Evolutionary conservation across 1,140 invertebrate genomes (phyloP).

Genomic region (Scaptomyza montana): DNA sequence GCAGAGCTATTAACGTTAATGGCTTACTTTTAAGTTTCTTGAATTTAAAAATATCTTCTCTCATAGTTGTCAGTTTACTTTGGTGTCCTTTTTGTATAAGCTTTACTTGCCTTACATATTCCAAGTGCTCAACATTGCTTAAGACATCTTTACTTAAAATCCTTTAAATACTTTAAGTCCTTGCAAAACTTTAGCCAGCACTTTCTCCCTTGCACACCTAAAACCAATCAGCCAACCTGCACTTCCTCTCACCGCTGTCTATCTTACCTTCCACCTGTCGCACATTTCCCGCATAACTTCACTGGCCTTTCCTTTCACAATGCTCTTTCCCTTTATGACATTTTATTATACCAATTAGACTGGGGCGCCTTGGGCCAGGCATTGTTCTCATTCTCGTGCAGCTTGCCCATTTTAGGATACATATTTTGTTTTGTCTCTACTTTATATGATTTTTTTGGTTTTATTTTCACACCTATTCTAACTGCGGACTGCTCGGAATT

Average conservation of each 20-base stretch:
- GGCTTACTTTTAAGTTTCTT: too few relatives aligned
- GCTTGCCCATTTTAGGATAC: not conserved
- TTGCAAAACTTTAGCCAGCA: conserved; percentile 6
- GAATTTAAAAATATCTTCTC: too few relatives aligned
- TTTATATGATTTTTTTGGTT: conserved; percentile 11
- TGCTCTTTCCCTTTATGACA: conserved; percentile 65
- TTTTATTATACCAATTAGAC: conserved; percentile 80
- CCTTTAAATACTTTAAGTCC: not conserved
- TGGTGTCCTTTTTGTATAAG: too few relatives aligned
- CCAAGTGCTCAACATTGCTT: not conserved
- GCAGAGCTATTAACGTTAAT: too few relatives aligned
- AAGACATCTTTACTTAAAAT: not conserved
- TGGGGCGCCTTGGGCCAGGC: conserved; percentile 36
- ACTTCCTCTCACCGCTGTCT: not conserved
- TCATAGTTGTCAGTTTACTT: too few relatives aligned
- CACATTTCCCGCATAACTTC: conserved; percentile 20
- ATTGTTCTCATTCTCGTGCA: conserved; percentile 42
- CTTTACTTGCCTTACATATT: not conserved
- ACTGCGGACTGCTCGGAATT: conserved; percentile 69
- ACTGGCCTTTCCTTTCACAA: conserved; percentile 23
- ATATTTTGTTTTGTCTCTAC: conserved; percentile 11
- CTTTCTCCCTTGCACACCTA: not conserved
- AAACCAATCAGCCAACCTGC: conserved; percentile 22
- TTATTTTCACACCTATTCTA: conserved; percentile 58
- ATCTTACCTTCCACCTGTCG: not conserved